Base-by-base conservation (phyloP, 1,140 invertebrate species). In the Microplitis demolitor region DNA sequence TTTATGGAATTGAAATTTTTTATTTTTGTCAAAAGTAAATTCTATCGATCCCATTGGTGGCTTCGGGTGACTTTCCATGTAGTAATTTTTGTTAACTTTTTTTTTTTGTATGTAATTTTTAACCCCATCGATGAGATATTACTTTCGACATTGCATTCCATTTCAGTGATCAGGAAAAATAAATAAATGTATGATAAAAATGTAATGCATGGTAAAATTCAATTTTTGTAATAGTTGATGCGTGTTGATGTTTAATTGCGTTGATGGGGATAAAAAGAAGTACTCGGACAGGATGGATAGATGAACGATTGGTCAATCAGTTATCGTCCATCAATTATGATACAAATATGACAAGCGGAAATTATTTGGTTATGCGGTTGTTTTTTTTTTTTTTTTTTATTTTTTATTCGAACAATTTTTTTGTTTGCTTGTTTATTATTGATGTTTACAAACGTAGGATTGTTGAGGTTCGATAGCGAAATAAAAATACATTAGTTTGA, bases 131-230 rank as follows among this genome's bases (percentile, higher is more conserved):
- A 45, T 11, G 11, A 45, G 39, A 11, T 45, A 45, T 45, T 45
- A 45, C 39, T 45, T 45, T 45, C 39, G 39, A 11, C 11, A 45
- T 45, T 45, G 39, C 0, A 45, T 45, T 45, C 39, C 39, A 45
- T 45, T 45, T 11, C 39, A 45, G 11, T 11, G 11, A 45, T 45
- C 11, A 6, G 67, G 45, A 68, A 67, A 70, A 39, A 51, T 66
- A 72, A 73, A 63, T 72, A 69, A 73, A 68, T 67, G 72, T 68
- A 51, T 14, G 63, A 75, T 58, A 74, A 56, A 51, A 69, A 70
- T 6, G 6, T 45, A 45, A 45, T 45, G 39, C 39, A 11, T 9
- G 39, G 39, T 31, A 58, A 33, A 51, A 24, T 62, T 73, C 66
- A 51, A 73, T 73, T 68, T 73, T 73, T 64, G 35, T 51, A 68